Evolutionary conservation across 2,888 invertebrate genomes (phyloP), one percentile per base, ranked within the genome.

Genomic region (Nematopogon swammerdamellus): DNA sequence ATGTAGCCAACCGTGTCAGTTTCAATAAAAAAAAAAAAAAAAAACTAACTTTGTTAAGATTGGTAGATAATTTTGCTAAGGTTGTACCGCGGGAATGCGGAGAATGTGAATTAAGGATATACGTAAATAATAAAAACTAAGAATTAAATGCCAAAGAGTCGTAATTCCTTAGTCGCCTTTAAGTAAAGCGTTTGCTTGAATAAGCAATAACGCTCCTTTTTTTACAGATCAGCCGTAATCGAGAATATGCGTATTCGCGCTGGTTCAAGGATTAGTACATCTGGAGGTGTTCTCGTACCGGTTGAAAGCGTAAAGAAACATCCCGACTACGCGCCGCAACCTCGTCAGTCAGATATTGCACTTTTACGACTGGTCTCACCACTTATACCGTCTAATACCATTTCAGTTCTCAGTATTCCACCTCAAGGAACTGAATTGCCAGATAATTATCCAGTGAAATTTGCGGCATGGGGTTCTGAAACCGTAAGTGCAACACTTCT

Each of bases 401-500:
- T 47, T 10, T n/a, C 16, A 36, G 42, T 47, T 2, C 42, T 47
- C 14, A 36, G 10, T 16, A 36, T 47, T 18, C 47, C 47, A n/a
- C 47, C 47, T 10, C 42, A 47, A 47, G 47, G 42, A 11, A 42
- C 47, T 8, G 18, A 18, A 14, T 18, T 47, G 8, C 47, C 47
- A 16, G 47, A 36, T 29, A 42, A 42, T 2, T 36, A 18, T 6
- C 5, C 36, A 16, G n/a, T 36, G 36, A 47, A 18, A 5, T n/a
- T 42, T 2, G 47, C 42, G 6, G 36, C 36, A n/a, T 47, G 47
- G 47, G 47, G 47, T 6, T 47, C 42, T 42, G 47, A 47, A 25
- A 70, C 18, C 49, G 71, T 72, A 54, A 66, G 70, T 63, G n/a
- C n/a, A n/a, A n/a, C n/a, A n/a, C n/a, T n/a, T n/a, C n/a, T n/a